Evolutionary conservation across 2,113 vertebrate genomes (phyloP).

Genomic region (Pteruthius melanotis): DNA sequence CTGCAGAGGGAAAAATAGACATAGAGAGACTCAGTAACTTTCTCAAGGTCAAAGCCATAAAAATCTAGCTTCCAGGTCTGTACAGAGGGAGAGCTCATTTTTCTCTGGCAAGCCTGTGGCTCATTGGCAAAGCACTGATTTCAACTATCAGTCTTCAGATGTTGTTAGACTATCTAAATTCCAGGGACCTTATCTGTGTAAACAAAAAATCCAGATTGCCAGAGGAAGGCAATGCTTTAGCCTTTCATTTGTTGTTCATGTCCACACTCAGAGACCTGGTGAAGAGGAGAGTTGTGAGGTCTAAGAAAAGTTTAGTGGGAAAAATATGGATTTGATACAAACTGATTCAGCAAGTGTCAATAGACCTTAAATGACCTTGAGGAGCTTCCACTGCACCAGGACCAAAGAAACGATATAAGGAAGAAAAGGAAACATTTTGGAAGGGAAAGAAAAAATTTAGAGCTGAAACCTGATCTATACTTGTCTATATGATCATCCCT

Average conservation of each 20-base stretch:
- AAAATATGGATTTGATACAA: background rate
- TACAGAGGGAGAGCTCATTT: background rate
- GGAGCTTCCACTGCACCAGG: background rate
- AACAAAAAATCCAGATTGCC: background rate
- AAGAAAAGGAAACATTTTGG: background rate
- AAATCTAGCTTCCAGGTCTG: background rate
- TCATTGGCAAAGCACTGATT: background rate
- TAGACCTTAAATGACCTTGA: background rate
- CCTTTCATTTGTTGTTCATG: background rate
- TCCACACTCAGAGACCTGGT: background rate
- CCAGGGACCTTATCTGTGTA: background rate
- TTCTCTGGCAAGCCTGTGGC: background rate
- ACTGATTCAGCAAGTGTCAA: background rate
- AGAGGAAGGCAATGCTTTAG: background rate
- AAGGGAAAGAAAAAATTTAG: background rate
- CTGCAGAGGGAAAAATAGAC: background rate
- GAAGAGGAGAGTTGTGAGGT: background rate
- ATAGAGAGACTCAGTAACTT: background rate
- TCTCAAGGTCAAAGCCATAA: conserved; percentile 20
- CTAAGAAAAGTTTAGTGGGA: background rate
- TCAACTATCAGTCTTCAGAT: background rate
- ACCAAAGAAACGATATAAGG: background rate
- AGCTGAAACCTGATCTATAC: background rate
- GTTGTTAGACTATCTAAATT: background rate
- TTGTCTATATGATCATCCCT: background rate